Evolutionary conservation across 1,140 invertebrate species (phyloP).

Genomic region (Himalopsyche phryganea): DNA sequence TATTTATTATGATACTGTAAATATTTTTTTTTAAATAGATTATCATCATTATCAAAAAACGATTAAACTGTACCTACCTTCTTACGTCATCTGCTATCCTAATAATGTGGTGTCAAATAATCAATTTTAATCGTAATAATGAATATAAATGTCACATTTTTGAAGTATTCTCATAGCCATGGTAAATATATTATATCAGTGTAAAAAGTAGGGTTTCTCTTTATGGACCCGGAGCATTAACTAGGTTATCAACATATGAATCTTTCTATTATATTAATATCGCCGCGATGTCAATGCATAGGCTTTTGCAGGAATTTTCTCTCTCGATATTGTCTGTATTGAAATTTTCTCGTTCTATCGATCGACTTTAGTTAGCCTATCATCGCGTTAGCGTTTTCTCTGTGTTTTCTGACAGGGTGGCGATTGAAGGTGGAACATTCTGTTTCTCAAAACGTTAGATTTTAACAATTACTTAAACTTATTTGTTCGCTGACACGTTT

Average conservation of each 20-base stretch:
- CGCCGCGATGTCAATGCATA: constrained; percentile 34
- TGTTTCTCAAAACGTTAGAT: constrained; percentile 17
- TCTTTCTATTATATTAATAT: constrained; percentile 24
- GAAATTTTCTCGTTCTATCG: neutral
- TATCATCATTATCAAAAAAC: constrained; percentile 35
- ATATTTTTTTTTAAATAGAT: constrained; percentile 37
- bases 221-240: constrained; percentile 31
- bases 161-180: constrained; percentile 35
- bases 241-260: constrained; percentile 28
- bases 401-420: constrained; percentile 5
- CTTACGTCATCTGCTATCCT: constrained; percentile 33
- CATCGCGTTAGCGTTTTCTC: too few relatives aligned
- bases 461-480: constrained; percentile 13
- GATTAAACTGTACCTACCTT: constrained; percentile 34
- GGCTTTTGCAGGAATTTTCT: constrained; percentile 27
- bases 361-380: too few relatives aligned
- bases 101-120: constrained; percentile 35
- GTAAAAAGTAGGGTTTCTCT: constrained; percentile 35
- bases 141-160: constrained; percentile 36
- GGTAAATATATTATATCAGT: constrained; percentile 33
- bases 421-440: neutral
- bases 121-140: constrained; percentile 34
- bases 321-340: constrained; percentile 27
- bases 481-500: constrained; percentile 16
- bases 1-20: constrained; percentile 37